phyloP scores from a whole-genome alignment of 2,113 vertebrate genomes.

The Todiramphus chloris region DNA sequence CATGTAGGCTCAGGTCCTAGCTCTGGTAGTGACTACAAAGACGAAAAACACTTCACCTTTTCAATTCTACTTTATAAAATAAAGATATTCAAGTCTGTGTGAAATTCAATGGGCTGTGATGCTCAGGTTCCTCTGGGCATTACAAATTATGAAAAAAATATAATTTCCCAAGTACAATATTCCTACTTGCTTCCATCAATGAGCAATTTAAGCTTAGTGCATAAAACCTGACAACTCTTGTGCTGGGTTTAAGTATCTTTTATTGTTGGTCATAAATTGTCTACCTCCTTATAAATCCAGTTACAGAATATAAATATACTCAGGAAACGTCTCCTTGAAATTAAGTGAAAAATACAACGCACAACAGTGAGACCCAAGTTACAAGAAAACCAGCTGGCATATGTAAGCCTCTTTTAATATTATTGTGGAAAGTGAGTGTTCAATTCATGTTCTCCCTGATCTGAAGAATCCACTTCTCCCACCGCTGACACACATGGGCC shows the following conservation, averaged over 20 bases:
- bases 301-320: background rate
- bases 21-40: background rate
- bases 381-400: background rate
- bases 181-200: background rate
- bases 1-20: background rate
- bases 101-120: background rate
- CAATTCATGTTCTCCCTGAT: fast-evolving
- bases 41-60: background rate
- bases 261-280: background rate
- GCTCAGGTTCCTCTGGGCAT: background rate
- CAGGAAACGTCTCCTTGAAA: background rate
- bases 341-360: background rate
- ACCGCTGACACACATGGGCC: fast-evolving
- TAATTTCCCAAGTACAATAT: background rate
- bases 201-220: background rate
- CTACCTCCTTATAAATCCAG: background rate
- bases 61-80: background rate
- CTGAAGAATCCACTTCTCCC: background rate
- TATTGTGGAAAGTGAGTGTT: background rate
- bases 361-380: background rate
- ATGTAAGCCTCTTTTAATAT: background rate
- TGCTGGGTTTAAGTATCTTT: background rate
- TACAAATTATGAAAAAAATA: background rate
- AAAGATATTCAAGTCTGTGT: background rate
- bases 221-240: background rate